phyloP scores from a whole-genome alignment of 2,797 vertebrate genomes.

The Apodemus agrarius region DNA sequence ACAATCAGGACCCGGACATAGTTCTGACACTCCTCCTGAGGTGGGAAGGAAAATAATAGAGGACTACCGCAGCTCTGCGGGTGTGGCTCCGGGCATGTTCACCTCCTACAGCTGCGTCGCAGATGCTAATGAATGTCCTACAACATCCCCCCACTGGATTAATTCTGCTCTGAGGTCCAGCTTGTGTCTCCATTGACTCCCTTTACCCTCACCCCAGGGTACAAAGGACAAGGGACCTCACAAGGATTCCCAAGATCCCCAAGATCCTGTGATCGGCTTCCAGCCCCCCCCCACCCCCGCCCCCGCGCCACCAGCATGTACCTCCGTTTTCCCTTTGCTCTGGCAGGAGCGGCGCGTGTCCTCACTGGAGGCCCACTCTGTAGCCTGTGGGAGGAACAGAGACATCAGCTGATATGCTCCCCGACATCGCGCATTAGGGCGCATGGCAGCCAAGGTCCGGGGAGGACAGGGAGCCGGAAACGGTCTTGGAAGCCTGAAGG shows the following conservation, averaged over 20 bases:
- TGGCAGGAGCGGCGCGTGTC: constrained; percentile 98
- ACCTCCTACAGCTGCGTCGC: rapidly evolving
- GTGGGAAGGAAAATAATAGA: background rate
- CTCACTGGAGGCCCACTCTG: constrained; percentile 97
- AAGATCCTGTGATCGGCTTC: background rate
- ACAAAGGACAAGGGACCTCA: too few species aligned
- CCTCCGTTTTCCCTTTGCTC: constrained; percentile 99
- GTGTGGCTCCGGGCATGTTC: background rate
- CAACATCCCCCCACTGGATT: background rate
- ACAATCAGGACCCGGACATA: constrained; percentile 96
- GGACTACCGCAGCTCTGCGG: background rate
- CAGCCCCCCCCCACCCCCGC: background rate
- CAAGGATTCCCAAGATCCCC: rapidly evolving
- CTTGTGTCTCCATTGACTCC: background rate
- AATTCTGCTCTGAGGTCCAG: background rate
- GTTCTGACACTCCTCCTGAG: constrained; percentile 97
- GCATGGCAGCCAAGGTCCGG: background rate
- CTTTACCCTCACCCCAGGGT: background rate
- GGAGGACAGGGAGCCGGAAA: background rate
- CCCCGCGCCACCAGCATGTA: constrained; percentile 73
- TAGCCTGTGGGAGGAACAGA: constrained; percentile 92
- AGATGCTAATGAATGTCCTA: background rate
- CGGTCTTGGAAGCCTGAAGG: background rate
- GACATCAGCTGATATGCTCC: background rate
- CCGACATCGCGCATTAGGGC: background rate